These are phyloP conservation scores for Phycodurus eques DNA, from an alignment of 2,113 vertebrate species.

Conservation along the genomic window DNA sequence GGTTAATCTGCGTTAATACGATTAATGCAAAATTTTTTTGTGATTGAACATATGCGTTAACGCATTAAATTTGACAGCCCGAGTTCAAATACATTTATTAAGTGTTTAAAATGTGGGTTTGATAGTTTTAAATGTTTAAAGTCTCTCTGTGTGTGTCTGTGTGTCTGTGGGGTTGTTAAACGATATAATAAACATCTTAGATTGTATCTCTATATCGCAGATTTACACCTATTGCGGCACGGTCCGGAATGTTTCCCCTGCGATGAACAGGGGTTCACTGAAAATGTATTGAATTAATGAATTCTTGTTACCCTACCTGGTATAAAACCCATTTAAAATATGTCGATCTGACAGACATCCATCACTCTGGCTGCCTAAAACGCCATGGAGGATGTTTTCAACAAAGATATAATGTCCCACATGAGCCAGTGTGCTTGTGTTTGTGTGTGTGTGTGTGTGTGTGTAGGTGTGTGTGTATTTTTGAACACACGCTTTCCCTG, in stretches of 20 bases:
- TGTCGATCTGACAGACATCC: slow-evolving; percentile 33
- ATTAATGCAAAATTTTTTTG: no score
- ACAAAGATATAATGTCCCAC: slow-evolving; percentile 53
- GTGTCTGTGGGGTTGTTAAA: no score
- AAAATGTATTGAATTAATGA: neutral
- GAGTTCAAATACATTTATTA: no score
- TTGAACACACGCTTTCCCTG: slow-evolving; percentile 53
- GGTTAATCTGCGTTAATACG: no score
- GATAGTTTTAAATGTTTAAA: no score
- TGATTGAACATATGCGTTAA: no score
- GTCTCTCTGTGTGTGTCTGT: no score
- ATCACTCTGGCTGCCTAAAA: slow-evolving; percentile 46
- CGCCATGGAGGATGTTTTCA: slow-evolving; percentile 57
- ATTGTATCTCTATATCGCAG: no score
- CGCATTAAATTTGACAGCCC: no score
- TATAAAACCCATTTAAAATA: neutral
- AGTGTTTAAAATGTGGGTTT: no score
- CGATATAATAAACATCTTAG: no score
- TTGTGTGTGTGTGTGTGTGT: slow-evolving; percentile 33
- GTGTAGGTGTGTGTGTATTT: slow-evolving; percentile 25
- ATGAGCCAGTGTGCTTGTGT: slow-evolving; percentile 45
- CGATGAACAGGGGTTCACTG: neutral
- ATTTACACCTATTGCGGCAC: no score
- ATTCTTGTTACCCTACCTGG: neutral
- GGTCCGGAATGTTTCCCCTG: neutral